phyloP scores from a whole-genome alignment of 1,140 invertebrate species.

The Pseudomyrmex concolor region DNA sequence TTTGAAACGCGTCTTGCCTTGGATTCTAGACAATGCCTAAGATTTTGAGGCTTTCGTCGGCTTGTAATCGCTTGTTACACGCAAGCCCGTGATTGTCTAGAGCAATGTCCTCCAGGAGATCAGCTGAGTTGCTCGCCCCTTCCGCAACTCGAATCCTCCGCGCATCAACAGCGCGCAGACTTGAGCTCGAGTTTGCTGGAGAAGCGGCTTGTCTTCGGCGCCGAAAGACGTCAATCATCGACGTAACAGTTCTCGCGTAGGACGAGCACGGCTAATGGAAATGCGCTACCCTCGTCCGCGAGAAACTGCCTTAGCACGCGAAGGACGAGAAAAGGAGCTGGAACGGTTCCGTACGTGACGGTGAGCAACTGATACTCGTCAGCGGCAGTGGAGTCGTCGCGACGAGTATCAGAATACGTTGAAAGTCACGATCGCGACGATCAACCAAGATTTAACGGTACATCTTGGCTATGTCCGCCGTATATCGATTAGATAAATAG shows the following conservation, averaged over 20 bases:
- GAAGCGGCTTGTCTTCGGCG: background rate
- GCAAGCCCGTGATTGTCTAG: background rate
- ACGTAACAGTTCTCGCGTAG: conserved; percentile 22
- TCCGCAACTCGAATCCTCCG: conserved; percentile 41
- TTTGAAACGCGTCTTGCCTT: conserved; percentile 1
- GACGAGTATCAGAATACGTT: conserved; percentile 23
- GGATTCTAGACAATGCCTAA: conserved; percentile 26
- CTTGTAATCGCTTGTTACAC: no score
- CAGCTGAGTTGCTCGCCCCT: conserved; percentile 7
- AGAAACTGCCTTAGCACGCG: conserved; percentile 46
- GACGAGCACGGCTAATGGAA: conserved; percentile 45
- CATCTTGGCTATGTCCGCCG: conserved; percentile 17
- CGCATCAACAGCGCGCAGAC: background rate
- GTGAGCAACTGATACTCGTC: background rate
- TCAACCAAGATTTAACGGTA: background rate
- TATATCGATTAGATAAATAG: no score
- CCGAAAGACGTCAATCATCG: conserved; percentile 18
- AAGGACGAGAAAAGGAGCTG: background rate
- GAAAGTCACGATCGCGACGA: background rate
- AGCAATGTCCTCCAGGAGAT: background rate
- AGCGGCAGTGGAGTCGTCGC: no score
- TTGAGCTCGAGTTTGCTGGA: background rate
- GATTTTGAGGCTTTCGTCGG: background rate
- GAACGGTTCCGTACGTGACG: background rate
- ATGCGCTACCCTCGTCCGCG: conserved; percentile 21